Evolutionary conservation across 2,888 invertebrate genomes (phyloP).

Genomic region (Agonopterix subpropinquella): DNA sequence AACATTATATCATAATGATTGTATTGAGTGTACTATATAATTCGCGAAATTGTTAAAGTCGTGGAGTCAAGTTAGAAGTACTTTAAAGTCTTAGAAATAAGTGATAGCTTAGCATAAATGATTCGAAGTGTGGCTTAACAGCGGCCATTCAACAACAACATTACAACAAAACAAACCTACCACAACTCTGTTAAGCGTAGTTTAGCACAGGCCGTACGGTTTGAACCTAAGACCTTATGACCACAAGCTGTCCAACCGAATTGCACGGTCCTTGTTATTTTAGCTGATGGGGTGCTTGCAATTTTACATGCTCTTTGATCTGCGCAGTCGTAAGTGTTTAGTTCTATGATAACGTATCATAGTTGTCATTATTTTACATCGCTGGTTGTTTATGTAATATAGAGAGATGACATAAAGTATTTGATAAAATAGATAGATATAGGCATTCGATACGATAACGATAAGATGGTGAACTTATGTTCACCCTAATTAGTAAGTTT

Average conservation of each 20-base stretch:
- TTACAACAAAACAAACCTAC: background rate
- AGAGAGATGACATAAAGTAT: too few species aligned
- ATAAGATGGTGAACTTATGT: too few species aligned
- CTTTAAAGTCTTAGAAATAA: background rate
- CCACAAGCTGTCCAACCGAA: constrained; percentile 29
- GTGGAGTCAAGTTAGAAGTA: too few species aligned
- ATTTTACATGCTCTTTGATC: constrained; percentile 18
- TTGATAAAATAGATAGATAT: too few species aligned
- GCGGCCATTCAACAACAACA: too few species aligned
- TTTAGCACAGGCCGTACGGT: constrained; percentile 14
- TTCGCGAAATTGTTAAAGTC: too few species aligned
- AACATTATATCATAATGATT: too few species aligned
- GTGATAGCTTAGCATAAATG: background rate
- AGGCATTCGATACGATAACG: too few species aligned
- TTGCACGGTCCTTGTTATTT: constrained; percentile 33
- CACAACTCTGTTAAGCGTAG: constrained; percentile 13
- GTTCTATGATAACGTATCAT: background rate
- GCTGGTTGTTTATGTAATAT: too few species aligned
- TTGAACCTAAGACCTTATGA: constrained; percentile 24
- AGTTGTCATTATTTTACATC: too few species aligned
- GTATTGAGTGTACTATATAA: too few species aligned
- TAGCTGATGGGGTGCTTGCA: constrained; percentile 21
- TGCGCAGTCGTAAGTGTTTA: constrained; percentile 8
- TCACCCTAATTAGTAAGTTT: too few species aligned
- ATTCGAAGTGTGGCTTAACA: background rate